A percentile compares a stretch with the other conserved stretches of the same genome.
Conservation (phyloP, 2,113 vertebrate genomes). For the Aptenodytes patagonicus region DNA sequence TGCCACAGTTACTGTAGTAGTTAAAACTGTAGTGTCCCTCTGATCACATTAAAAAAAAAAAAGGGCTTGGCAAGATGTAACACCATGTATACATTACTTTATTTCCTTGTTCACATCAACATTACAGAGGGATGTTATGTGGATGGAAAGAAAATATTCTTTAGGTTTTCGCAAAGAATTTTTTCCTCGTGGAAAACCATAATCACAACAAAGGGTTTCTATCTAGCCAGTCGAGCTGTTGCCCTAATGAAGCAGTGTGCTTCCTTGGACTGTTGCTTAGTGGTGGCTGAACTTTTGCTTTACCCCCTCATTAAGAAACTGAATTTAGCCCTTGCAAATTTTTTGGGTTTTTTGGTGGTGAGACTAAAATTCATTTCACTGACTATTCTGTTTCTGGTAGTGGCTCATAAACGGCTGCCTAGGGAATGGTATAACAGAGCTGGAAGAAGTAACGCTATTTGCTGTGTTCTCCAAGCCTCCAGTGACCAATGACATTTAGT, state of each 20-base stretch:
- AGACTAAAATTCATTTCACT: not conserved
- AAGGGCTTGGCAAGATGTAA: not conserved
- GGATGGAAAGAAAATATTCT: not conserved
- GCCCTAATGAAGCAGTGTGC: not conserved
- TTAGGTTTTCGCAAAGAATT: not conserved
- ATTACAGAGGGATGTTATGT: rapidly evolving
- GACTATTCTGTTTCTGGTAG: not conserved
- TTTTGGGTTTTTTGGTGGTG: not conserved
- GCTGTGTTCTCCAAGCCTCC: not conserved
- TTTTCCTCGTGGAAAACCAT: not conserved
- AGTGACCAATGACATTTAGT: not conserved
- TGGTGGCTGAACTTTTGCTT: not conserved
- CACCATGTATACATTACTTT: rapidly evolving
- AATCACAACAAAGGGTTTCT: not conserved
- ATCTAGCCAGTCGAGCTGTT: not conserved
- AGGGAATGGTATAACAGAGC: not conserved
- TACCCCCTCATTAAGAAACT: not conserved
- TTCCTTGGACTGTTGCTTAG: not conserved
- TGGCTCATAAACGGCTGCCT: not conserved
- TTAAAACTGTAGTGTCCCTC: not conserved
- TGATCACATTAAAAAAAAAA: not conserved
- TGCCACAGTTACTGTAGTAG: not conserved
- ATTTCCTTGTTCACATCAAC: not conserved
- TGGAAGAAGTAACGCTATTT: not conserved
- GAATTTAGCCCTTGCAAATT: not conserved